These are phyloP conservation scores for Euproctis similis DNA, from an alignment of 2,888 invertebrate species.

Conservation along the genomic window DNA sequence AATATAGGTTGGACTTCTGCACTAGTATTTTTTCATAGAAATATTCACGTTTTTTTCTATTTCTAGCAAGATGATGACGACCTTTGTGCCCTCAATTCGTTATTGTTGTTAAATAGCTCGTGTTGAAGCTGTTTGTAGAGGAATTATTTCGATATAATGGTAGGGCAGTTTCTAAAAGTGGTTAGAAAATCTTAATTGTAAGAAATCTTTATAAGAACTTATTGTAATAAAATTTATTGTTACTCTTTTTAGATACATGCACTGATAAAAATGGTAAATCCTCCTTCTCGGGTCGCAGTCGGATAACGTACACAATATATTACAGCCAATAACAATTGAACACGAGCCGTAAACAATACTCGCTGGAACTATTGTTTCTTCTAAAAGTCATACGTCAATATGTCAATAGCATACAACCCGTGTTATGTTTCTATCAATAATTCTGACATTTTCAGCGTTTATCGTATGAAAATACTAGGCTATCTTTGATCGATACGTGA, in stretches of 20 bases:
- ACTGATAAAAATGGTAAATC: no score
- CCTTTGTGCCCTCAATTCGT: slow-evolving; percentile 21
- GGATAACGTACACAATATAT: no score
- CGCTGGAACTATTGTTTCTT: slow-evolving; percentile 16
- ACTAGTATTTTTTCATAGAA: not conserved
- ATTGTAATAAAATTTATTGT: no score
- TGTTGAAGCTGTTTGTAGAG: no score
- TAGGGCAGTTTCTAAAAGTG: no score
- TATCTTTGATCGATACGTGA: slow-evolving; percentile 17
- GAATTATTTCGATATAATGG: no score
- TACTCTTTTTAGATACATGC: no score
- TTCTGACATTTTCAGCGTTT: slow-evolving; percentile 14
- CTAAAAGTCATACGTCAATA: slow-evolving; percentile 21
- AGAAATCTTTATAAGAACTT: no score
- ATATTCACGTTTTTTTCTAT: slow-evolving; percentile 7
- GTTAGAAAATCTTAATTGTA: no score
- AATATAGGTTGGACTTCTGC: not conserved
- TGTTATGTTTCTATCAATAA: slow-evolving; percentile 21
- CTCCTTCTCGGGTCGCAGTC: no score
- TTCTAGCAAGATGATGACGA: slow-evolving; percentile 25
- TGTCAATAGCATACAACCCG: slow-evolving; percentile 21
- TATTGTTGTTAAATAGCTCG: slow-evolving; percentile 21
- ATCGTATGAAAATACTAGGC: slow-evolving; percentile 12
- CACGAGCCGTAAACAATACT: slow-evolving; percentile 10
- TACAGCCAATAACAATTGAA: slow-evolving; percentile 7